These are phyloP conservation scores for Tricholaema leucomelas DNA, from an alignment of 2,113 vertebrate genomes.

Conservation along the genomic window DNA sequence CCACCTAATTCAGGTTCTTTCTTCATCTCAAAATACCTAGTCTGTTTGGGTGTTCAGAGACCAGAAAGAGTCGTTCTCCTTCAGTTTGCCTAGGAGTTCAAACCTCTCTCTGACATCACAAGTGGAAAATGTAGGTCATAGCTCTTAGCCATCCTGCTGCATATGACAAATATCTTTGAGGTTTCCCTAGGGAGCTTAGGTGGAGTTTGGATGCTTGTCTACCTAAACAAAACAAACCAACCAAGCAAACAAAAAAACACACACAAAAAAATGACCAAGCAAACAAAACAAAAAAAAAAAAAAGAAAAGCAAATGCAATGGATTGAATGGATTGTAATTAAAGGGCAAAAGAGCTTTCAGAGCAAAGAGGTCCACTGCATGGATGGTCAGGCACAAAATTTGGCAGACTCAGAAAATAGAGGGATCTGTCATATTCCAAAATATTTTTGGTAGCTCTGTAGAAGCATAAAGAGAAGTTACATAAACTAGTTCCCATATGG, in stretches of 20 bases:
- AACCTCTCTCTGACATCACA: neutral
- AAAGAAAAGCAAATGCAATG: neutral
- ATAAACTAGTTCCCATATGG: neutral
- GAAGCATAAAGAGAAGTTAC: neutral
- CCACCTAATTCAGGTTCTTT: neutral
- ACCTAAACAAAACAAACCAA: neutral
- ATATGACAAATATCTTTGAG: neutral
- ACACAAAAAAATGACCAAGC: too few relatives aligned
- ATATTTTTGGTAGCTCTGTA: neutral
- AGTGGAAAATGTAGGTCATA: neutral
- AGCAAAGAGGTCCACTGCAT: neutral
- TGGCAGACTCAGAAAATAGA: neutral
- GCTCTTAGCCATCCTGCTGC: neutral
- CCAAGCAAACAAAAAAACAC: too few relatives aligned
- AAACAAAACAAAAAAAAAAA: too few relatives aligned
- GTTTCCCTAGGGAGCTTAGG: neutral
- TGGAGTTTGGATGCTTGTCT: neutral
- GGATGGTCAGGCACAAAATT: neutral
- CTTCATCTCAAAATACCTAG: neutral
- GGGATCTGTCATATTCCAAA: neutral
- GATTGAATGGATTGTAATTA: neutral
- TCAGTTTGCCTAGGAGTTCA: neutral
- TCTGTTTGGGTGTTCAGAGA: neutral
- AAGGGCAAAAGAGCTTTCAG: neutral
- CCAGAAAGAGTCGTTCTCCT: neutral